Evolutionary conservation across 2,888 invertebrate species (phyloP), one percentile per base, ranked within the genome.

Genomic region (Seira sanloemensis): DNA sequence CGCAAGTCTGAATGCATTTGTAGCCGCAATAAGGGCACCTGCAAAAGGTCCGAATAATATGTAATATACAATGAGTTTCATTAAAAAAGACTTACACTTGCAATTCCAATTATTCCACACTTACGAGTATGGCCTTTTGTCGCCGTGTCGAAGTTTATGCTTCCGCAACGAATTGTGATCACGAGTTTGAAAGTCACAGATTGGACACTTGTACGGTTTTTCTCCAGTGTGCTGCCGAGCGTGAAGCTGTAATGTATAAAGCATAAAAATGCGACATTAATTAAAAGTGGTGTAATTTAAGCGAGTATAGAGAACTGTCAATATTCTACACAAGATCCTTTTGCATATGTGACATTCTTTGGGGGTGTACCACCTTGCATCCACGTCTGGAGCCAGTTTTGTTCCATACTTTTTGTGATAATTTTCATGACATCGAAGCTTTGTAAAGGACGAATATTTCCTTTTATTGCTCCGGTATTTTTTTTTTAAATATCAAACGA

Each of bases 191-290:
- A 94, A 96, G 9, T 93, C 92, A 90, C 96, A 96, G 23, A 92
- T 91, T 46, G 94, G 93, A 90, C 96, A 96, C 75, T 93, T 93
- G 88, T 94, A 94, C 0, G 96, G 96, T 90, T 96, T 96, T 88
- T 95, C 95, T 1, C 95, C 94, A 0, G 95, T 95, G 89, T 96
- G 96, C 88, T 94, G 95, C 12, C 96, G 92, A 89, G 94, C 92
- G 90, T 96, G 96, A 88, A 95, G 92, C 89, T 91, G 89, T 69
- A 85, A 89, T 77, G 77, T 68, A 16, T 73, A 21, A 27, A 62
- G 18, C 66, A 21, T 65, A 67, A 19, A 12, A 76, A 58, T 54
- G 5, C 1, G 12, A 69, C 1, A 21, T 12, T 27, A 21, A 19
- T 18, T 18, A 37, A 27, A 66, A 72, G 9, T 2, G 1, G 67